Evolutionary conservation across 2,888 invertebrate species (phyloP).

Genomic region (Noctuana brunneofusca): DNA sequence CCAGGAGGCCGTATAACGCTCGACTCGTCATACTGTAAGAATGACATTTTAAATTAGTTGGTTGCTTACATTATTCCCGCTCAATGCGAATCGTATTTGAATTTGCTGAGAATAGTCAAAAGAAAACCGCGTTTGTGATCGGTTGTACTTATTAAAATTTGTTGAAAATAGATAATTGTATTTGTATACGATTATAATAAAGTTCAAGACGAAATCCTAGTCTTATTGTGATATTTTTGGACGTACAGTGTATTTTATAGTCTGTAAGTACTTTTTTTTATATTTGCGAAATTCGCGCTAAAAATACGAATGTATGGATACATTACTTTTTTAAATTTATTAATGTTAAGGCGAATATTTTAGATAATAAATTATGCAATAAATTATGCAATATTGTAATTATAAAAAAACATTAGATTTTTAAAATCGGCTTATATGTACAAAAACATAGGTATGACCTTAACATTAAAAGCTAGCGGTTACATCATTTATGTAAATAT

Average conservation of each 20-base stretch:
- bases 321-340: not conserved
- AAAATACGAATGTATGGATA: not conserved
- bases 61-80: slow-evolving; percentile 51
- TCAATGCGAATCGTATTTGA: slow-evolving; percentile 43
- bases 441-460: slow-evolving; percentile 9
- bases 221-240: slow-evolving; percentile 22
- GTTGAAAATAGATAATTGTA: not conserved
- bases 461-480: slow-evolving; percentile 11
- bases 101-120: slow-evolving; percentile 40
- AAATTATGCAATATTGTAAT: too few relatives aligned
- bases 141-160: slow-evolving; percentile 19
- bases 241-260: slow-evolving; percentile 1
- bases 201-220: not conserved
- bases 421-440: not conserved
- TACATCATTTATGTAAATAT: slow-evolving; percentile 30
- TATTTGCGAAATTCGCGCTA: not conserved
- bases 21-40: not conserved
- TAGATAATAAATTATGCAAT: too few relatives aligned
- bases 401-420: too few relatives aligned
- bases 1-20: slow-evolving; percentile 33
- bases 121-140: slow-evolving; percentile 28
- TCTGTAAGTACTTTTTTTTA: slow-evolving; percentile 15
- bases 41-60: slow-evolving; percentile 39
- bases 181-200: not conserved
- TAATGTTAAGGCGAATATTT: not conserved